Evolutionary conservation across 1,140 invertebrate species (phyloP), one percentile per base, ranked within the genome.

Genomic region (Capitella teleta): DNA sequence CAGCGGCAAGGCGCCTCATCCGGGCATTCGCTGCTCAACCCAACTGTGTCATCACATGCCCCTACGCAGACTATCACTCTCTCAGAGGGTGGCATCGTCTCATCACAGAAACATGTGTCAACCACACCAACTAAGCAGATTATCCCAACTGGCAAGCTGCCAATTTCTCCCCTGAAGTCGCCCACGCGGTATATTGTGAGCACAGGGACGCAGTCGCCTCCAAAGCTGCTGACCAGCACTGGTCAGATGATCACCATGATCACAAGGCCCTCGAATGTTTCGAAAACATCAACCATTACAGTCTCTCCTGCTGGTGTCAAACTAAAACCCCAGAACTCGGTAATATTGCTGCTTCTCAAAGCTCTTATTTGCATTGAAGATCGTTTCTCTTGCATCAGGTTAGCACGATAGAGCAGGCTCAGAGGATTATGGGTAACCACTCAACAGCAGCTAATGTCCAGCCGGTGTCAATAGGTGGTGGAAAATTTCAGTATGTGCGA

Each of bases 41-140:
- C 38, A 52, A 59, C 37, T 55, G 51, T 25, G 41, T 57, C 23
- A 38, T 25, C 53, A 38, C 44, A 55, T 37, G 61, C 62, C 55
- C 77, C 80, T 10, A 77, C 79, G 32, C 85, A 84, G 75, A 68
- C 81, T 12, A 79, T 84, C 38, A 83, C 80, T 8, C 69, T 83
- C 40, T 78, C 78, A 49, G 81, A 83, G 64, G 61, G 63, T 43
- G 63, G 62, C 21, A 61, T 66, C 19, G 42, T 66, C 21, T 66
- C 67, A 6, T 61, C 63, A 10, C 55, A 52, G 36, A 57, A 60
- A 28, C 58, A 63, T 42, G 55, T 54, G 49, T 55, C 58, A 37
- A 57, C 59, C 2, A 60, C 67, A 19, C 62, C 63, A 19, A 53
- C 67, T n/a, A 69, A 67, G 55, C 53, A 61, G 19, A 63, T 54